Evolutionary conservation across 2,797 vertebrate species (phyloP).

Genomic region (Erpetoichthys calabaricus): DNA sequence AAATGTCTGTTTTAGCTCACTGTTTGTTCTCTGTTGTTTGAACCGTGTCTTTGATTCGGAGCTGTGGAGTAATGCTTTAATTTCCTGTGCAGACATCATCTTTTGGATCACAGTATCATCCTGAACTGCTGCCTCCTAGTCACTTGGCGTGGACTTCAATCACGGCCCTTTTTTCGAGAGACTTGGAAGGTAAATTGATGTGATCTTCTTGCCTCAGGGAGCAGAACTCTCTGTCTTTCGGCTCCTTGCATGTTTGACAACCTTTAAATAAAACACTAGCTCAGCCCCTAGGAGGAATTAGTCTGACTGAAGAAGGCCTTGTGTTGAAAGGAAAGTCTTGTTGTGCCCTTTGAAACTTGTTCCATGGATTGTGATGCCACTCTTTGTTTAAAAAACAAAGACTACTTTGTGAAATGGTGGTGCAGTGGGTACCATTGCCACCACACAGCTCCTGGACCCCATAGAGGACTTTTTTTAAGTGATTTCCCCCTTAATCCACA

Average conservation of each 20-base stretch:
- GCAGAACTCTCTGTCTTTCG: not conserved
- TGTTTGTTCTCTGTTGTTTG: constrained; percentile 14
- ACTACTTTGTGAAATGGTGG: no score
- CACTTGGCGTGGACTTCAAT: no score
- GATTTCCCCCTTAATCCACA: no score
- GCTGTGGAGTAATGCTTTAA: constrained; percentile 22
- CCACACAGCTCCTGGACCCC: no score
- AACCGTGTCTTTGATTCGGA: constrained; percentile 16
- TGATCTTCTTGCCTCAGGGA: constrained; percentile 1
- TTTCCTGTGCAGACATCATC: constrained; percentile 20
- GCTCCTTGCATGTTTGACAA: not conserved
- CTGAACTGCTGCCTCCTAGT: constrained; percentile 10
- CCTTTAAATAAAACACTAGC: not conserved
- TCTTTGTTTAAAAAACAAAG: no score
- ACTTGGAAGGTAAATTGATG: not conserved
- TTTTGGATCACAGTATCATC: constrained; percentile 16
- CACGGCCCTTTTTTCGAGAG: not conserved
- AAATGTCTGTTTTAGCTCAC: constrained; percentile 14
- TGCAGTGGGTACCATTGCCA: no score
- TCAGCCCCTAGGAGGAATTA: not conserved
- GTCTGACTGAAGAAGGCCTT: not conserved
- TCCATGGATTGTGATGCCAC: no score
- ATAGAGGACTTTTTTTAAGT: no score
- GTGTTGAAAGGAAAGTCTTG: no score
- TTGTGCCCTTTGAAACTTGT: no score